Percentiles rank a stretch among this genome's conserved stretches.
phyloP scores from a whole-genome alignment of 2,113 vertebrate genomes.

The Chelonoidis abingdonii region DNA sequence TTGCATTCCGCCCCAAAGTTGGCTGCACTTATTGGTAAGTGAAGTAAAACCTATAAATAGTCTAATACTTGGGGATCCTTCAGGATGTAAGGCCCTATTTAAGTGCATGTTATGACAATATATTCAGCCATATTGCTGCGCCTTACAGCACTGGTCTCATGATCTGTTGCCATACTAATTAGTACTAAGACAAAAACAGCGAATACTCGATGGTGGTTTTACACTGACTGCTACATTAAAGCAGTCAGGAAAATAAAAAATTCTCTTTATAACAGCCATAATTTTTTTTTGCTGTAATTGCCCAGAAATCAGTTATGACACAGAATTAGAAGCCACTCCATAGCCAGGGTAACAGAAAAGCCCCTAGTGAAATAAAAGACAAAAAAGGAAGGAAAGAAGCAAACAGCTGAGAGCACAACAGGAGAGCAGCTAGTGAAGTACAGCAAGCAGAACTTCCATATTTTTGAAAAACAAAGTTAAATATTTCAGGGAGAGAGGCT shows the following conservation, averaged over 20 bases:
- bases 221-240: constrained; percentile 10
- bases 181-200: not conserved
- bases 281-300: constrained; percentile 29
- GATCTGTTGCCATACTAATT: not conserved
- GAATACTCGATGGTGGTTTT: not conserved
- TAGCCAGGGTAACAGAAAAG: constrained; percentile 71
- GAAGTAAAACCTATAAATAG: not conserved
- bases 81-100: constrained; percentile 52
- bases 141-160: constrained; percentile 32
- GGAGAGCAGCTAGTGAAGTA: constrained; percentile 68
- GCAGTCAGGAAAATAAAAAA: not conserved
- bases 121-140: not conserved
- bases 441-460: constrained; percentile 72
- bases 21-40: not conserved
- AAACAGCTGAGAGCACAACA: constrained; percentile 69
- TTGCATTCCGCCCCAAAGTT: not conserved
- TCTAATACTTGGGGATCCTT: not conserved
- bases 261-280: constrained; percentile 12
- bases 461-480: constrained; percentile 64
- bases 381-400: constrained; percentile 67
- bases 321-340: constrained; percentile 67
- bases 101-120: not conserved
- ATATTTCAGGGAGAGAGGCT: constrained; percentile 80
- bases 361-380: constrained; percentile 69
- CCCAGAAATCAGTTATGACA: constrained; percentile 53